These are phyloP conservation scores for Phalacrocorax pelagicus DNA, from an alignment of 2,113 vertebrate genomes.

Conservation along the genomic window DNA sequence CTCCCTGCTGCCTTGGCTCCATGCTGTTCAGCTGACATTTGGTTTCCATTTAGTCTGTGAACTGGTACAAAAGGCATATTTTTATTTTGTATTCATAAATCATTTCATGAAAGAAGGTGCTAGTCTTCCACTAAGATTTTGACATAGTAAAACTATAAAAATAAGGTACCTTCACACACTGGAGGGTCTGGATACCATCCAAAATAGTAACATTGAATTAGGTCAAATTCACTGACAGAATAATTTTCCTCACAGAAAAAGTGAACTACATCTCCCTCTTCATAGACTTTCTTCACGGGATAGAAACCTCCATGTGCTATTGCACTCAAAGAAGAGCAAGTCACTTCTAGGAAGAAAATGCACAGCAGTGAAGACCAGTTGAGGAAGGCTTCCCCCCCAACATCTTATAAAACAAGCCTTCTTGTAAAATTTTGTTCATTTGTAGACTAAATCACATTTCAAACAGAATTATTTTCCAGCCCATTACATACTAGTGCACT, in stretches of 20 bases:
- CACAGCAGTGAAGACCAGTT: background rate
- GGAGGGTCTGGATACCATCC: conserved; percentile 79
- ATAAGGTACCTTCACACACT: conserved; percentile 76
- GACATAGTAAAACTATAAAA: background rate
- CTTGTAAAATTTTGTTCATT: background rate
- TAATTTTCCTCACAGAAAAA: conserved; percentile 77
- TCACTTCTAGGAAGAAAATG: conserved; percentile 59
- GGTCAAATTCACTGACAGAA: conserved; percentile 70
- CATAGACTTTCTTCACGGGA: conserved; percentile 71
- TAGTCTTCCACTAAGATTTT: background rate
- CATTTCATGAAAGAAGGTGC: background rate
- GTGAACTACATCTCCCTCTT: conserved; percentile 80
- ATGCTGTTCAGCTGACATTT: background rate
- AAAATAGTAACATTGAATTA: conserved; percentile 80
- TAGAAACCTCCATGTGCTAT: conserved; percentile 72
- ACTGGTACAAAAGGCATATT: background rate
- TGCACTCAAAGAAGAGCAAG: conserved; percentile 55
- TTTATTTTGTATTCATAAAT: background rate
- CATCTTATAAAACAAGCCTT: background rate
- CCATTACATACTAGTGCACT: conserved; percentile 70
- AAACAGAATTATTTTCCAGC: background rate
- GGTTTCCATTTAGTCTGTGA: background rate
- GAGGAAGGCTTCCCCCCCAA: background rate
- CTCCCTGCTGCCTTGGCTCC: background rate
- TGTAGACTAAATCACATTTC: background rate